These are phyloP conservation scores for Zygaena filipendulae DNA, from an alignment of 2,888 invertebrate species.

Conservation along the genomic window DNA sequence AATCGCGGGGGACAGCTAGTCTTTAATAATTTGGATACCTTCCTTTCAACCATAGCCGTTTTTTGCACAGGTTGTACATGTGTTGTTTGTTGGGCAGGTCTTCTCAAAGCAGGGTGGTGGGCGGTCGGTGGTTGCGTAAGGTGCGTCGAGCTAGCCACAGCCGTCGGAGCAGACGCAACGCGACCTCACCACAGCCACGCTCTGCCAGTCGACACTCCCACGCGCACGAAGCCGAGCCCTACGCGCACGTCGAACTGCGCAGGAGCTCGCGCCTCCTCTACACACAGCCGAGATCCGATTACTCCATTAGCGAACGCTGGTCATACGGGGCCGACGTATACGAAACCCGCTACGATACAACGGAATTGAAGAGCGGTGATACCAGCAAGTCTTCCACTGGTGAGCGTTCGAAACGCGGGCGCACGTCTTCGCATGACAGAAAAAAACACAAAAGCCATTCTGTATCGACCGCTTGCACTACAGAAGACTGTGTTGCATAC, in stretches of 20 bases:
- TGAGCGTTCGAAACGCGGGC: conserved; percentile 37
- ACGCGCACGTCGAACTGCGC: conserved; percentile 40
- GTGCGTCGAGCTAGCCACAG: conserved; percentile 54
- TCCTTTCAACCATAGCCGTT: no score
- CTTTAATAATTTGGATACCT: no score
- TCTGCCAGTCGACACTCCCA: conserved; percentile 39
- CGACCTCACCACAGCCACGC: conserved; percentile 48
- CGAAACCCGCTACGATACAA: conserved; percentile 56
- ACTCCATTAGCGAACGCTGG: conserved; percentile 70
- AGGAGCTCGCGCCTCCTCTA: conserved; percentile 63
- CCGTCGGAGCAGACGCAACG: conserved; percentile 48
- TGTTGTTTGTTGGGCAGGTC: no score
- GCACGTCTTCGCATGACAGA: conserved; percentile 53
- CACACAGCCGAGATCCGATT: conserved; percentile 55
- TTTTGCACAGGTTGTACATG: no score
- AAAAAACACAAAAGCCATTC: conserved; percentile 43
- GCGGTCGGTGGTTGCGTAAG: conserved; percentile 65
- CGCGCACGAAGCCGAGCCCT: conserved; percentile 46
- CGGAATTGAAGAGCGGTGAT: conserved; percentile 45
- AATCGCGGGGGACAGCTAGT: no score
- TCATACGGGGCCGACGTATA: conserved; percentile 65
- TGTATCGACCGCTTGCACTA: conserved; percentile 27
- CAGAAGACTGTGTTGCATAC: conserved; percentile 54
- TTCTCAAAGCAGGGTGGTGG: conserved; percentile 69
- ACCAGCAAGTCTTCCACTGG: conserved; percentile 28